Base-by-base conservation (phyloP, 2,888 invertebrate species). In the Noctua fimbriata region DNA sequence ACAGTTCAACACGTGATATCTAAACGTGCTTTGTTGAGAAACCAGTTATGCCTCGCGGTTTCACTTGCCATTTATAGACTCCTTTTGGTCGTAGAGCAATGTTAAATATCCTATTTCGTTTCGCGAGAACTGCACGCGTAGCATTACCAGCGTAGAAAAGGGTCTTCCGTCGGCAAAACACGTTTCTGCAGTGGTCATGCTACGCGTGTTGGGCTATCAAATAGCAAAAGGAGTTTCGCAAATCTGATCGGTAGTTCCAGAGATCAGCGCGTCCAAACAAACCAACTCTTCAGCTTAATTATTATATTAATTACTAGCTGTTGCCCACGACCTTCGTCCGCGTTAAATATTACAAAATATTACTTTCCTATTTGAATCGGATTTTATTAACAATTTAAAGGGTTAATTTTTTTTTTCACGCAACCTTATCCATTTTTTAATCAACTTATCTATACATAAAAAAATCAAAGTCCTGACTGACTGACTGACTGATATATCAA, bases 1-100 rank as follows among this genome's bases (percentile, higher is more conserved):
- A 14, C n/a, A 63, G 32, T 18, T 32, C 36, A 28, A 24, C 84
- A 76, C 87, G 80, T 85, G 87, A 18, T 18, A 36, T 14, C 3
- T 28, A 78, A 78, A 65, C 65, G 72, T 83, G 78, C 21, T 52
- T 32, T 65, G 21, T 18, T 65, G 55, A 49, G n/a, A 67, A 18
- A 44, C 18, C 44, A 28, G 67, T 18, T 44, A n/a, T n/a, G 3
- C 24, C n/a, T 3, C 9, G 9, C 0, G 18, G n/a, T 0, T 67
- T 1, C 18, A 28, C n/a, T 16, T 7, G 44, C 44, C 9, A 63
- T 32, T 63, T 28, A 2, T 60, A 7, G 60, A 1, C 5, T 58
- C 14, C 1, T 58, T 5, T 58, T 12, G 55, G 12, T 44, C 12
- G 44, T 44, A 44, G 44, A 12, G 12, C 5, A 16, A 49, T 18